A percentile compares a stretch with the other conserved stretches of the same genome.
phyloP scores from a whole-genome alignment of 2,797 vertebrate genomes.

The Vespertilio murinus region DNA sequence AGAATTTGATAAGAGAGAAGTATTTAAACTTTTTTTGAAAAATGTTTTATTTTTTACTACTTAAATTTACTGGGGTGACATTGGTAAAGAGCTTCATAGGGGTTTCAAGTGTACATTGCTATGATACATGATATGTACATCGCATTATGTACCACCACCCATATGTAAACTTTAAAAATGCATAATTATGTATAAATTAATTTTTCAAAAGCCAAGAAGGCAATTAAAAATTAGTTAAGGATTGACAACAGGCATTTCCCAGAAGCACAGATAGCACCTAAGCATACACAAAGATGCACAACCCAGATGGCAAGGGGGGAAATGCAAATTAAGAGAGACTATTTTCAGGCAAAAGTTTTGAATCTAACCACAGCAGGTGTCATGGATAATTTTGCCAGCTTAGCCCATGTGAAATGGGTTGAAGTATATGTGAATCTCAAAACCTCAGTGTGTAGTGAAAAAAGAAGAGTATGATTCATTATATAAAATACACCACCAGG shows the following conservation, averaged over 20 bases:
- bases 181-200: background rate
- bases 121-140: background rate
- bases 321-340: background rate
- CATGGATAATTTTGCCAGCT: background rate
- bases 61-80: background rate
- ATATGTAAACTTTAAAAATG: conserved; percentile 22
- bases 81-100: background rate
- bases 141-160: background rate
- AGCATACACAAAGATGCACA: background rate
- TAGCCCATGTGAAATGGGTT: background rate
- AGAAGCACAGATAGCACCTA: background rate
- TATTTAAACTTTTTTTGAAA: background rate
- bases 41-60: background rate
- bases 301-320: background rate
- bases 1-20: background rate
- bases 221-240: conserved; percentile 17
- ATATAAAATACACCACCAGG: background rate
- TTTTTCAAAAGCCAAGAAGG: background rate
- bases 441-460: background rate
- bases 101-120: background rate
- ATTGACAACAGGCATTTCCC: background rate
- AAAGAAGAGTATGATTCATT: background rate
- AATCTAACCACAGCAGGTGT: background rate
- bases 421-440: background rate
- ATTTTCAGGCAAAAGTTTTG: background rate